Base-by-base conservation (phyloP, 2,797 vertebrate species). In the Clamator glandarius region DNA sequence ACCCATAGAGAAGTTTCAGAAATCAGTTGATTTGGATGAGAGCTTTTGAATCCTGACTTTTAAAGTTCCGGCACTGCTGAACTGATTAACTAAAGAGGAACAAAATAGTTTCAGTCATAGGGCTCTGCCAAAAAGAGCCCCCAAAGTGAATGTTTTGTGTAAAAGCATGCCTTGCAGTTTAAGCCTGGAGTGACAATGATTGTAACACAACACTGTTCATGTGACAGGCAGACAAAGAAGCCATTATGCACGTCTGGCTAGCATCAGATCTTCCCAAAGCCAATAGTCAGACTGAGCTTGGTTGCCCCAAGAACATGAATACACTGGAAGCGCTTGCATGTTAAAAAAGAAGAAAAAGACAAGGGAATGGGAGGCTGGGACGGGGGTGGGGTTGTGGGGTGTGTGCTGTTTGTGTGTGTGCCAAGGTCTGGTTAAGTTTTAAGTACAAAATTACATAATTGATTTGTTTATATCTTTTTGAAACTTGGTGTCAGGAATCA, bases 181-280 rank as follows among this genome's bases (percentile, higher is more conserved):
- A 93, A 96, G 94, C 96, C 96, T 21, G 10, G 95, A 97, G 96
- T 97, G 96, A 97, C 96, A 97, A 96, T 97, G 96, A 96, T 97
- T 97, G 96, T 97, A 97, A 96, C 92, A 96, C 97, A 97, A 96
- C 77, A 50, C 91, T 93, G 89, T 97, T 97, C 98, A 98, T 98
- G 98, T 98, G 98, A 98, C 97, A 96, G 89, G 83, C 67, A 28
- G 84, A 98, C 97, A 98, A 98, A 98, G 96, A 93, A 90, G 74
- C 92, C 93, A 97, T 98, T 98, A 97, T 98, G 94, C 83, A 48
- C 4, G 96, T 66, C 94, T 97, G 98, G 95, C 97, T 96, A 91
- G 95, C 96, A 96, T 96, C 94, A 88, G 87, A 89, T 95, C 95
- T 86, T 70, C 84, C 94, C 87, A 90, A 44, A 95, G 95, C 94